These are phyloP conservation scores for Ceriagrion tenellum DNA, from an alignment of 2,888 invertebrate genomes.

Conservation along the genomic window DNA sequence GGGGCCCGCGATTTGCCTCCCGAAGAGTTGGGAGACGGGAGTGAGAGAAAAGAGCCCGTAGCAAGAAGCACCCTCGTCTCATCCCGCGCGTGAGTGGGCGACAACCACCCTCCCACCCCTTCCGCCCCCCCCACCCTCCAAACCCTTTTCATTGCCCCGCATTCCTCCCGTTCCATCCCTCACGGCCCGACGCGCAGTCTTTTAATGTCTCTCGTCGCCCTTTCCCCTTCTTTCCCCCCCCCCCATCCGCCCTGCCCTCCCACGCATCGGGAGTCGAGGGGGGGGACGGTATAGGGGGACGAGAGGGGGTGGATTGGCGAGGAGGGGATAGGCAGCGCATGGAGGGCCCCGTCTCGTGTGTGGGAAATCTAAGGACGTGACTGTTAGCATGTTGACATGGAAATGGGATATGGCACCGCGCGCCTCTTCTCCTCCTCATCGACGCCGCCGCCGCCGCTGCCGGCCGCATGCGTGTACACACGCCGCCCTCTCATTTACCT, in stretches of 20 bases:
- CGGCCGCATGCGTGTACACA: not conserved
- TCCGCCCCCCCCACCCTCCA: too few species aligned
- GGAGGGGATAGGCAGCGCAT: not conserved
- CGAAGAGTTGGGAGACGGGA: not conserved
- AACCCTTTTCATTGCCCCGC: not conserved
- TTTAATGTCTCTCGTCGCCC: conserved; percentile 29
- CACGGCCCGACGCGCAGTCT: not conserved
- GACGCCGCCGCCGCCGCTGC: too few species aligned
- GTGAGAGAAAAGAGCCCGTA: not conserved
- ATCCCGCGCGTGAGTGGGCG: not conserved
- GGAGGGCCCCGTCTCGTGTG: not conserved
- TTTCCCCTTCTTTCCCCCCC: not conserved
- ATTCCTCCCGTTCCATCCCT: not conserved
- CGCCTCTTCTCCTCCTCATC: not conserved
- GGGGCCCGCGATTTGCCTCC: conserved; percentile 21
- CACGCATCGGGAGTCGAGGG: not conserved
- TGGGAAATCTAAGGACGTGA: conserved; percentile 55
- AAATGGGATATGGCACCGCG: not conserved
- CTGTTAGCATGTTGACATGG: conserved; percentile 37
- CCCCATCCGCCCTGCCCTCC: not conserved
- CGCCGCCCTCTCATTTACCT: conserved; percentile 16
- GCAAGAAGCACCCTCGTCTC: not conserved
- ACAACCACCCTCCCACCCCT: not conserved
- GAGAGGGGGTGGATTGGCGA: not conserved
- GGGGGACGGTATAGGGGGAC: too few species aligned